Conservation (phyloP, 2,797 vertebrate species). For the Scleropages formosus region DNA sequence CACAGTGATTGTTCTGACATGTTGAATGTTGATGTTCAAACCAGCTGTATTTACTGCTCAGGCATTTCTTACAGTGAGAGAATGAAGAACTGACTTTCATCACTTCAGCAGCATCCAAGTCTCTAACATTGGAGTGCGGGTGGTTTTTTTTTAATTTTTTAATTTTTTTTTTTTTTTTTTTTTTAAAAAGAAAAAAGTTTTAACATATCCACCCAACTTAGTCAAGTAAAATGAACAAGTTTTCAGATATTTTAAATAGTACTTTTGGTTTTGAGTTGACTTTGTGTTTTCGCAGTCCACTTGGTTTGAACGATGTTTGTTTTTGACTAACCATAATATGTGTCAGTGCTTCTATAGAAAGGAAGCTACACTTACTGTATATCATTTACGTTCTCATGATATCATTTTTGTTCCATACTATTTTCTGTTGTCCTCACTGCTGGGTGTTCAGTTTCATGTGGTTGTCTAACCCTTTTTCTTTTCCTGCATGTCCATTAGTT, state of each 20-base stretch:
- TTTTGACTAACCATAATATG: neutral
- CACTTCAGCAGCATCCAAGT: neutral
- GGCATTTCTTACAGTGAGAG: neutral
- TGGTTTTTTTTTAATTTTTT: slow-evolving; percentile 8
- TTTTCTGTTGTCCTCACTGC: slow-evolving; percentile 49
- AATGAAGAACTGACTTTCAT: slow-evolving; percentile 10
- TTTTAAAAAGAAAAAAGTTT: neutral
- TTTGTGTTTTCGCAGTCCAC: neutral
- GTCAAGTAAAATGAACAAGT: slow-evolving; percentile 12
- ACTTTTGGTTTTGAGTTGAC: neutral
- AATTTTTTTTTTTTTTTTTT: neutral
- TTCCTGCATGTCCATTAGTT: neutral
- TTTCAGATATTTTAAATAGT: neutral
- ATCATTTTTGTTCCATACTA: slow-evolving; percentile 5
- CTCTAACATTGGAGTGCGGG: neutral
- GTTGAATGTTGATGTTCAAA: slow-evolving; percentile 5
- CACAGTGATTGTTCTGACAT: neutral
- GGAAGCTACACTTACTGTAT: neutral
- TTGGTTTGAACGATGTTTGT: slow-evolving; percentile 26
- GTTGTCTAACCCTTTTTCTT: neutral
- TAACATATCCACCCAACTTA: neutral
- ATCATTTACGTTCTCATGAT: neutral
- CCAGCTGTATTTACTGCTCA: neutral
- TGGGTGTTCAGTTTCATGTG: slow-evolving; percentile 37
- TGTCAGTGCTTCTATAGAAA: neutral